phyloP scores from a whole-genome alignment of 35 echinoderm and acorn worm genomes.

The Eucidaris tribuloides region DNA sequence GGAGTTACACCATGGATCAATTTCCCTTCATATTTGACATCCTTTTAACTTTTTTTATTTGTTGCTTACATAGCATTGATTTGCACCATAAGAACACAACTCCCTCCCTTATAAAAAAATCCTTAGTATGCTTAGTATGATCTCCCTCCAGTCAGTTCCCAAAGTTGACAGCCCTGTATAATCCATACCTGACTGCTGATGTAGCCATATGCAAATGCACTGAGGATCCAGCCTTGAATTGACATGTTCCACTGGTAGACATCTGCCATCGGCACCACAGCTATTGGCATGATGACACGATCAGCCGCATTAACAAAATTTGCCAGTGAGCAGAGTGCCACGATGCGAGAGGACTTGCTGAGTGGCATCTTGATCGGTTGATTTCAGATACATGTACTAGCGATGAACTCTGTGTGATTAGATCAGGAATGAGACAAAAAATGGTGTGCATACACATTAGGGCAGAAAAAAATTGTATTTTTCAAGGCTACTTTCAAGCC shows the following conservation, averaged over 20 bases:
- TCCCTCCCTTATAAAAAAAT: neutral
- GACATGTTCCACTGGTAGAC: slow-evolving; percentile 75
- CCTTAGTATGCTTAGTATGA: neutral
- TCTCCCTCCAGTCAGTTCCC: too few relatives aligned
- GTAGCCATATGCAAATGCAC: slow-evolving; percentile 98
- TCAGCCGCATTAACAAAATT: slow-evolving; percentile 99
- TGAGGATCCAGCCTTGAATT: slow-evolving; percentile 91
- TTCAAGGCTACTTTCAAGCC: too few relatives aligned
- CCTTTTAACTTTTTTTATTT: too few relatives aligned
- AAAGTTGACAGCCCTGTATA: too few relatives aligned
- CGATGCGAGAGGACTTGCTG: slow-evolving; percentile 33
- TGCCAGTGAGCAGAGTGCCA: slow-evolving; percentile 86
- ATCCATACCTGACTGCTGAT: slow-evolving; percentile 93
- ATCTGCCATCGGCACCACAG: slow-evolving; percentile 90
- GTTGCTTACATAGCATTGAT: neutral
- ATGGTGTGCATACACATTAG: too few relatives aligned
- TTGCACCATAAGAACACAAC: neutral
- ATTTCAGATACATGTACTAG: too few relatives aligned
- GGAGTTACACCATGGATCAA: too few relatives aligned
- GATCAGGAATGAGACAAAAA: too few relatives aligned
- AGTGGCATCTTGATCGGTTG: neutral
- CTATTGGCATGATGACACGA: slow-evolving; percentile 97
- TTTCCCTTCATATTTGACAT: too few relatives aligned
- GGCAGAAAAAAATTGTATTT: too few relatives aligned
- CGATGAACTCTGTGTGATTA: too few relatives aligned